Evolutionary conservation across 2,888 invertebrate species (phyloP).

Genomic region (Nomada goodeniana): DNA sequence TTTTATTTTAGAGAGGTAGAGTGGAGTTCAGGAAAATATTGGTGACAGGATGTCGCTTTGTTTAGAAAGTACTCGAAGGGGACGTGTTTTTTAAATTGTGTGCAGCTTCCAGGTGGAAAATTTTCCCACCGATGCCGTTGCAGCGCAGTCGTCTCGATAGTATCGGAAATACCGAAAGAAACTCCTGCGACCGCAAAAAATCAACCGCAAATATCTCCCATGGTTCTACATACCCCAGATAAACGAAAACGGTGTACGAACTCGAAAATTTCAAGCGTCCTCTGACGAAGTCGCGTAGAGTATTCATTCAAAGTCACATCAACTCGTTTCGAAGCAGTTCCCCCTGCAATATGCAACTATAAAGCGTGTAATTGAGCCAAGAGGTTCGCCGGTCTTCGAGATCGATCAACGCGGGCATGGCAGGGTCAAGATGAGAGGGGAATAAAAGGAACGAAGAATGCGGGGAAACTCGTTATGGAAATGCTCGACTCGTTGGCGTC

Average conservation of each 20-base stretch:
- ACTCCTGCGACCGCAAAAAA: background rate
- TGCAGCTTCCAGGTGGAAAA: too few relatives aligned
- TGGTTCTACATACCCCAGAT: too few relatives aligned
- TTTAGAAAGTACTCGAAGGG: background rate
- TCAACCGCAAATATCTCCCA: background rate
- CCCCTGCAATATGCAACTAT: background rate
- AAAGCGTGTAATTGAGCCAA: background rate
- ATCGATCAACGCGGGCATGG: background rate
- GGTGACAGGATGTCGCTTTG: background rate
- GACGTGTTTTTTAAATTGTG: background rate
- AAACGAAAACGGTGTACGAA: background rate
- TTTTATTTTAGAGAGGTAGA: background rate
- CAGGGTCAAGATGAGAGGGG: background rate
- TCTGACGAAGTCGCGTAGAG: background rate
- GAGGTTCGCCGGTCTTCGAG: background rate
- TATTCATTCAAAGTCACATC: constrained; percentile 4
- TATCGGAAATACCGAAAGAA: too few relatives aligned
- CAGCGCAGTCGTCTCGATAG: background rate
- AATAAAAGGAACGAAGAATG: background rate
- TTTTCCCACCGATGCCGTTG: background rate
- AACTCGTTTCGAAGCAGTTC: background rate
- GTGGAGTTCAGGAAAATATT: background rate
- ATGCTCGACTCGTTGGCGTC: constrained; percentile 52
- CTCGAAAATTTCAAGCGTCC: constrained; percentile 9
- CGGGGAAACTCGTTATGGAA: constrained; percentile 54